Base-by-base conservation (phyloP, 2,888 invertebrate genomes). In the Ormyrus thymus region DNA sequence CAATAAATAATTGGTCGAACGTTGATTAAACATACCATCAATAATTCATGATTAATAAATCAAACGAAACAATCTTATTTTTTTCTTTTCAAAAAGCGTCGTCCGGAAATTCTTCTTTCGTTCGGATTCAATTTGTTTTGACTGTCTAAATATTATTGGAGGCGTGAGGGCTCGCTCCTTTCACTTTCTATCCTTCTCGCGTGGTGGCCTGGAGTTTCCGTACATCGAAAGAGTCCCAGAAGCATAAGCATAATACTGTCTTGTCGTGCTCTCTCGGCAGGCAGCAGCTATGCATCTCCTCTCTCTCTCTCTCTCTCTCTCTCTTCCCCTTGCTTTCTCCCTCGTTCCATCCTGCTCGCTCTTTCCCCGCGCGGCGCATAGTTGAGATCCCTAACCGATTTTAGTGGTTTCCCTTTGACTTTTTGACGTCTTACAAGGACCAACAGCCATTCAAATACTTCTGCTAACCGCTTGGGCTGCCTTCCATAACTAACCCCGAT, bases 381-480 rank as follows among this genome's bases (percentile, higher is more conserved):
- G 89, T 90, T 89, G 88, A 89, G 88, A 89, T 88, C 88, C 89
- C 87, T 87, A 89, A 89, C 88, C 87, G 89, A 89, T 90, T 90
- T 89, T 88, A 88, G 88, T 89, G 87, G 88, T 88, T 89, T 89
- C 86, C 85, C 87, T 89, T 88, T 88, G 89, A 89, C 89, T 89
- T 89, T 89, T 89, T 87, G 89, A 89, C 88, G 85, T 88, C 86
- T 89, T 87, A 88, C 89, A 88, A 87, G 88, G 87, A 86, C 88
- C 89, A 86, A 89, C 88, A 87, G 84, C 85, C 87, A 87, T 89
- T 89, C 86, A 86, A 88, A 89, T 89, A 89, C 87, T 89, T 89
- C 85, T 87, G 61, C 87, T 86, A 87, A 88, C 87, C 87, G 29
- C 48, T 29, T 13, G 15, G 48, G 10, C 61, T 43, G 83, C 84